Evolutionary conservation across 1,140 invertebrate genomes (phyloP), one percentile per base, ranked within the genome.

Genomic region (Ceratosolen solmsi): DNA sequence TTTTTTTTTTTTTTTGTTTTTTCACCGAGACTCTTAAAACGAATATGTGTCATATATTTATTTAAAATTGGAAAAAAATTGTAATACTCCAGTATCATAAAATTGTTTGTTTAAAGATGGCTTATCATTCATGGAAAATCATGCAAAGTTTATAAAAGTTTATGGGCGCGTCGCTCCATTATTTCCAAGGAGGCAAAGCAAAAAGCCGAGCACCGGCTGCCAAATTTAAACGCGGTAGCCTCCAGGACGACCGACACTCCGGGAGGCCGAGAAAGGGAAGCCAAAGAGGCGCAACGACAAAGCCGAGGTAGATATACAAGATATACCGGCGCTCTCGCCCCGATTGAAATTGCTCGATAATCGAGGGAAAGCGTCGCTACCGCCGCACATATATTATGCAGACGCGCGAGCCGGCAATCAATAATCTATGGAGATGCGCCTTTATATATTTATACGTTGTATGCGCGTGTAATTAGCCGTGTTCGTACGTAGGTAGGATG

Each of bases 281-380:
- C 36, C n/a, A 1, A 30, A 30, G 25, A 30, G n/a, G 27, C 58
- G 8, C 58, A 65, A 36, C 15, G 25, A 30, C 58, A 22, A 15
- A 36, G n/a, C 1, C 58, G 58, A 25, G 22, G 54, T 5, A 9
- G 54, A 9, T 54, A 20, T 17, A 58, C 1, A 15, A 30, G 25
- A 13, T 1, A 30, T 1, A 11, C 25, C 58, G 58, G n/a, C n/a
- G 25, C 7, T 30, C n/a, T 9, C 36, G 38, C 25, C 2, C 15
- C 74, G 36, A 46, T 76, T 76, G 58, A 76, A 76, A 76, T 63
- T 65, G 33, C 36, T 30, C 33, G 74, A 46, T 76, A 76, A 76
- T 76, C 38, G 74, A 76, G 74, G 74, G 74, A 76, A 76, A 76
- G 74, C 74, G 54, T 11, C 22, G 63, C 17, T n/a, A 11, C 13